Evolutionary conservation across 2,888 invertebrate genomes (phyloP).

Genomic region (Agrochola circellaris): DNA sequence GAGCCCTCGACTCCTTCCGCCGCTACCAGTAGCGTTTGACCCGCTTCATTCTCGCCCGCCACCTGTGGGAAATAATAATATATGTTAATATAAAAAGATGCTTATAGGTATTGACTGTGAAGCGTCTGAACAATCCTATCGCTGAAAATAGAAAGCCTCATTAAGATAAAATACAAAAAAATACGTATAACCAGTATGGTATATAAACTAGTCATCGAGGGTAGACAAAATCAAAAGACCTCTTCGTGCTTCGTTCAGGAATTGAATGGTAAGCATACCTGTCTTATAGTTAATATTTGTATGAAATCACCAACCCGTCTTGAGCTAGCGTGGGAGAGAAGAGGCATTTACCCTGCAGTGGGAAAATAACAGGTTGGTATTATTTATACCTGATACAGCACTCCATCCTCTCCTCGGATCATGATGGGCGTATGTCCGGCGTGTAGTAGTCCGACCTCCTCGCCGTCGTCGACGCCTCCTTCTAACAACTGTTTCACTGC

Average conservation of each 20-base stretch:
- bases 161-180: too few species aligned
- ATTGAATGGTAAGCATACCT: neutral
- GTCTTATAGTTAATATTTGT: neutral
- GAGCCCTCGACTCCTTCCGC: slow-evolving; percentile 94
- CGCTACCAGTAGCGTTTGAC: slow-evolving; percentile 91
- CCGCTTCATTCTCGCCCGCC: slow-evolving; percentile 91
- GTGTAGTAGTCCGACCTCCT: slow-evolving; percentile 83
- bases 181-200: neutral
- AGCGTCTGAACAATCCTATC: neutral
- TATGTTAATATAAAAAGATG: neutral
- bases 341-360: neutral
- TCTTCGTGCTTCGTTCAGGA: neutral
- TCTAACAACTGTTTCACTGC: slow-evolving; percentile 91
- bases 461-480: slow-evolving; percentile 84
- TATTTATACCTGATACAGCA: slow-evolving; percentile 91
- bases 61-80: slow-evolving; percentile 83
- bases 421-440: slow-evolving; percentile 92
- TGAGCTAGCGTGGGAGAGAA: neutral
- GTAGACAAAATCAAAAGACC: neutral
- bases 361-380: neutral
- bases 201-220: neutral
- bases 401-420: slow-evolving; percentile 96
- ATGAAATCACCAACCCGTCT: neutral
- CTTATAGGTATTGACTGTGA: neutral
- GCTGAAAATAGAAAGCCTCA: neutral